phyloP scores from a whole-genome alignment of 2,113 vertebrate genomes.

The Symphodus melops region DNA sequence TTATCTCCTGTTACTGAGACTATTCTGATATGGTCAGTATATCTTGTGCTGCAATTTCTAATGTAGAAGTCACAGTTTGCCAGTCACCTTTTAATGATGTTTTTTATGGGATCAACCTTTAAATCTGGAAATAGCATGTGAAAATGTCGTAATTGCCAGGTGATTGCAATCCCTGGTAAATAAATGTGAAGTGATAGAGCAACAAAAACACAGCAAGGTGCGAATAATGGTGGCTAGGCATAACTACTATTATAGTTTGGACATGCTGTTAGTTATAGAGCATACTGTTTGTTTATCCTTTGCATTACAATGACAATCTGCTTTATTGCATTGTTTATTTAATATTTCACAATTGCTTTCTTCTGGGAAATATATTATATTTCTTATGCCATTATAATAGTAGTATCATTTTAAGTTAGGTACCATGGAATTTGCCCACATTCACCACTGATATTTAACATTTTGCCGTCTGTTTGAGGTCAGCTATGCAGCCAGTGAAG shows the following conservation, averaged over 20 bases:
- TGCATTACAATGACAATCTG: background rate
- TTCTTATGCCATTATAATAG: background rate
- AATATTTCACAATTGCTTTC: background rate
- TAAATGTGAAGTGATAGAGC: constrained; percentile 4
- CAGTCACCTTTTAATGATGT: background rate
- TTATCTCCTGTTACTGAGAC: background rate
- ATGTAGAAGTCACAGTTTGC: background rate
- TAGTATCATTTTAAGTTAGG: background rate
- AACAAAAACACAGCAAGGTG: constrained; percentile 22
- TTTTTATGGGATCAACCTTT: background rate
- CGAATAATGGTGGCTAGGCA: constrained; percentile 10
- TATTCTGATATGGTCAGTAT: background rate
- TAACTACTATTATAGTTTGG: background rate
- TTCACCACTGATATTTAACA: background rate
- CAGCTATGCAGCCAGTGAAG: background rate
- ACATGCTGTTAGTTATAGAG: background rate
- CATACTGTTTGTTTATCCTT: too few species aligned
- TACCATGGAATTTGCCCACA: constrained; percentile 5
- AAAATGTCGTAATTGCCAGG: constrained; percentile 9
- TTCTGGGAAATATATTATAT: background rate
- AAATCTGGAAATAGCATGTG: constrained; percentile 33
- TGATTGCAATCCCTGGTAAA: constrained; percentile 28
- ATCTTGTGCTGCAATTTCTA: background rate
- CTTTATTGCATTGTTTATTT: background rate
- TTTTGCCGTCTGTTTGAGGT: constrained; percentile 5